These are phyloP conservation scores for Cheilosia soror DNA, from an alignment of 2,888 invertebrate species.

Conservation along the genomic window DNA sequence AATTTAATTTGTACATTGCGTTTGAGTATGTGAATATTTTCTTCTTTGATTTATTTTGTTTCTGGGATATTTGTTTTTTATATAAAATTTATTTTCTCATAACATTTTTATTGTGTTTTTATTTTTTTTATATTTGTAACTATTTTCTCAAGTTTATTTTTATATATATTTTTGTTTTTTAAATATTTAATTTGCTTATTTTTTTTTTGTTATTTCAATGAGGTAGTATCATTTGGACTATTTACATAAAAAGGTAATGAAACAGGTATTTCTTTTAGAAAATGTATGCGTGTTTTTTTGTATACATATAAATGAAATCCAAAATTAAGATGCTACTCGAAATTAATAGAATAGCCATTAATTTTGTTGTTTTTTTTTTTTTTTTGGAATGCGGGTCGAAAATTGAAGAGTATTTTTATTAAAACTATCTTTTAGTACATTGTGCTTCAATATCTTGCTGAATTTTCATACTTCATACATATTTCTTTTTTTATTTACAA, in stretches of 20 bases:
- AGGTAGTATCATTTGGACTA: constrained; percentile 74
- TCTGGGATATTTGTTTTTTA: constrained; percentile 50
- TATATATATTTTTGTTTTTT: constrained; percentile 37
- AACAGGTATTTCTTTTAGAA: constrained; percentile 63
- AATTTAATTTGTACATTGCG: constrained; percentile 63
- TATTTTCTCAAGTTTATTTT: constrained; percentile 40
- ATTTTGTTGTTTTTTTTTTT: constrained; percentile 1
- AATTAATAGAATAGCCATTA: constrained; percentile 6
- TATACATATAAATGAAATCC: neutral
- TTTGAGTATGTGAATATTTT: constrained; percentile 68
- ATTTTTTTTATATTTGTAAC: constrained; percentile 22
- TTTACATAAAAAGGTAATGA: constrained; percentile 73
- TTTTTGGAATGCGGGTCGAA: constrained; percentile 21
- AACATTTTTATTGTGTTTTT: constrained; percentile 44
- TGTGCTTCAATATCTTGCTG: constrained; percentile 36
- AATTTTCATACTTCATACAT: constrained; percentile 14
- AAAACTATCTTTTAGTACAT: constrained; percentile 34
- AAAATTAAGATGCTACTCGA: neutral
- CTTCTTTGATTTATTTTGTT: constrained; percentile 23
- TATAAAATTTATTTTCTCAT: constrained; percentile 64
- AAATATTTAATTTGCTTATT: constrained; percentile 60
- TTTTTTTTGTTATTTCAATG: constrained; percentile 66
- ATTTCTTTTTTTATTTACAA: constrained; percentile 33
- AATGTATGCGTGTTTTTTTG: constrained; percentile 6
- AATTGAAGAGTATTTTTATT: constrained; percentile 8